Evolutionary conservation across 37 sponge, comb jelly and placozoan genomes (phyloP), one percentile per base, ranked within the genome.

Genomic region (Trichoplax adhaerens): DNA sequence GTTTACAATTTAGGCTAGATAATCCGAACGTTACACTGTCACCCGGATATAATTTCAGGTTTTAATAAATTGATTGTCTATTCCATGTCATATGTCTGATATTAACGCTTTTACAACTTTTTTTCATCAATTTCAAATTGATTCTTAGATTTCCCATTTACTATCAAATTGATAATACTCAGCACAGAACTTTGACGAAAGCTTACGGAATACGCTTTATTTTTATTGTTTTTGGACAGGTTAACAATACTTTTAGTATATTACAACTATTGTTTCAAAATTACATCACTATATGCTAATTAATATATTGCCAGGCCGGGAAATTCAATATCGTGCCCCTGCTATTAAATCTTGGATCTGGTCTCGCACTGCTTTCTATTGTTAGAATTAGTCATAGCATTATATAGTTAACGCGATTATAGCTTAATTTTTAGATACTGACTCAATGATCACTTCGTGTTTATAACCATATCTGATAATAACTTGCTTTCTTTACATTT

Each of bases 11-110:
- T 29, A 71, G 89, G 58, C 12, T 81, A 65, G 89, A 88, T 53
- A 56, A 84, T 57, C 80, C 85, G 47, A 58, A 68, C 50, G 65
- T 57, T 2, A 64, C n/a, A 7, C 56, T 84, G 53, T 81, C 88
- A 4, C 54, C 68, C 47, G 89, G 89, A 71, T 88, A 58, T 73
- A 88, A 83, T 57, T 88, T 88, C 72, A 75, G 89, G 85, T 88
- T 65, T 29, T 29, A 29, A 29, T 29, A 29, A 29, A 29, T 29
- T 29, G 29, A 29, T 29, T 3, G 47, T 1, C 51, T 46, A 29
- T 53, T 52, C 2, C 4, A 58, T 57, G 12, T 1, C 72, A 63
- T 80, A 10, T 29, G 73, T 77, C 5, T 77, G 72, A 54, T 76
- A 2, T 46, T 50, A 62, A 4, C 51, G 62, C 12, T 65, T 50